Base-by-base conservation (phyloP, 2,888 invertebrate genomes). In the Miltochrista miniata region DNA sequence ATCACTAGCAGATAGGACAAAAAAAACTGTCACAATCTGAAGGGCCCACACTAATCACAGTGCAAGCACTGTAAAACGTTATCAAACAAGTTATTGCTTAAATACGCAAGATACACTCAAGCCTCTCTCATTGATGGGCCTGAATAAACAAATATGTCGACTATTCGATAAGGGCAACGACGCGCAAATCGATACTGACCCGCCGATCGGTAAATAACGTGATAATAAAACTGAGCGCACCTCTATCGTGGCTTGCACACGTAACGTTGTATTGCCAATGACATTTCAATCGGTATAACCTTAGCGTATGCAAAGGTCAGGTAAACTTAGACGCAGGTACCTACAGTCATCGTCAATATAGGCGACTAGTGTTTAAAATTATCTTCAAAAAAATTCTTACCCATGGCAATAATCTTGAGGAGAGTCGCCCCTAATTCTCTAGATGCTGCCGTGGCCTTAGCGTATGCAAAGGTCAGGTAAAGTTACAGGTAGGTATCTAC, bases 71-170 rank as follows among this genome's bases (percentile, higher is more conserved):
- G 82, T 81, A 76, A 77, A 84, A 74, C 75, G 77, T 83, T 86
- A 87, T 83, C 87, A 84, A 83, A 86, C 87, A 85, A 87, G 85
- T 85, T 89, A 86, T 88, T 86, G 85, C 83, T 87, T 84, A 87
- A 90, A 90, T 84, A 89, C 80, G 85, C 83, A 83, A 86, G 84
- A 84, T 82, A 86, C 79, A 83, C 87, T 86, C 85, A 74, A 86
- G 68, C 63, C 79, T 73, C 75, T 76, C 75, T 76, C 85, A 87
- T 85, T 87, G 89, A 89, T 86, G 88, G 83, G 74, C 70, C 78
- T 79, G 73, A 57, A 78, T 79, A 88, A 90, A 89, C 83, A 89
- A 74, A 87, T 85, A 82, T 87, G 88, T 87, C 88, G 85, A 86
- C 84, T 81, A 82, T 82, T 83, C 80, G 90, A 90, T 90, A 90